These are phyloP conservation scores for Trachelipus rathkii DNA, from an alignment of 1,140 invertebrate genomes.

Conservation along the genomic window DNA sequence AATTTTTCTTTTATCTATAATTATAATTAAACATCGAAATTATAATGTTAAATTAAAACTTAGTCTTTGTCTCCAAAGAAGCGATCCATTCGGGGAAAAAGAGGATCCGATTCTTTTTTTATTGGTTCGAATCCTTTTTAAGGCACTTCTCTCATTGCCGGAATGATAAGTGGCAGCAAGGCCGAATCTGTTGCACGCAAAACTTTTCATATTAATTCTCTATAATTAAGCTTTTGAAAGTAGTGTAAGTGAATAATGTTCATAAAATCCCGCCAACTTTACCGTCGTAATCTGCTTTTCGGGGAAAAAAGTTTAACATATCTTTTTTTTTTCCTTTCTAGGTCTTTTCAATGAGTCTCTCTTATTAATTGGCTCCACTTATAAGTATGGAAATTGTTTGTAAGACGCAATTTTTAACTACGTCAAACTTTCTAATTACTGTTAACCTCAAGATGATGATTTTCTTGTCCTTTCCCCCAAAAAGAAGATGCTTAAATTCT, in stretches of 20 bases:
- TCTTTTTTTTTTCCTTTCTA: slow-evolving; percentile 26
- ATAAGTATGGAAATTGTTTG: no score
- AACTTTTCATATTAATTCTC: slow-evolving; percentile 45
- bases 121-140: not conserved
- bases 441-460: slow-evolving; percentile 31
- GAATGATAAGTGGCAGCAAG: slow-evolving; percentile 5
- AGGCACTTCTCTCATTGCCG: not conserved
- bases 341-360: no score
- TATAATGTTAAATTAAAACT: no score
- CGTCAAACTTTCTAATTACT: slow-evolving; percentile 41
- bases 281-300: slow-evolving; percentile 41
- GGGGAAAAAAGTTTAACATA: slow-evolving; percentile 16
- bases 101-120: not conserved
- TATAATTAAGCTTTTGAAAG: slow-evolving; percentile 44
- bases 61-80: no score
- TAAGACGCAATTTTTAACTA: no score
- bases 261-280: slow-evolving; percentile 42
- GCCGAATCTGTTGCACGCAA: slow-evolving; percentile 24
- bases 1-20: no score
- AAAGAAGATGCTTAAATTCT: not conserved
- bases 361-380: slow-evolving; percentile 43
- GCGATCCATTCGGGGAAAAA: not conserved
- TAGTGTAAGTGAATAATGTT: slow-evolving; percentile 43
- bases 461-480: not conserved
- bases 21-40: no score